phyloP scores from a whole-genome alignment of 2,113 vertebrate species.

The Romanogobio albipinnatus region DNA sequence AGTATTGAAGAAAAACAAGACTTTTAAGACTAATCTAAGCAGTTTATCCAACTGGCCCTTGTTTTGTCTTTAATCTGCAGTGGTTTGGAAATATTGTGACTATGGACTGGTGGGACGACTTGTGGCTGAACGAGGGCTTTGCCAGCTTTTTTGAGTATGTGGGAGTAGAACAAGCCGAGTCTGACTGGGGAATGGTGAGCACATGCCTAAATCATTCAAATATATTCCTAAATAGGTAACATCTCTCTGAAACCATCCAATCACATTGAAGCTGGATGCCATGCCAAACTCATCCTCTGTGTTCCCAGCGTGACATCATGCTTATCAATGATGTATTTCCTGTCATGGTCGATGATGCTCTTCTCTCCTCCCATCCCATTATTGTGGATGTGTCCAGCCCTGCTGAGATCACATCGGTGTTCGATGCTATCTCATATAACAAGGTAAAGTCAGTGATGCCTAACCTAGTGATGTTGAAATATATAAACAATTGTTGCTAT shows the following conservation, averaged over 20 bases:
- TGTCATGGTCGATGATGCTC: slow-evolving; percentile 88
- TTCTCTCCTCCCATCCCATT: slow-evolving; percentile 91
- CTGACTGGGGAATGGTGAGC: slow-evolving; percentile 86
- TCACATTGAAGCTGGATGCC: neutral
- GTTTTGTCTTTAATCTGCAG: slow-evolving; percentile 69
- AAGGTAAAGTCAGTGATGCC: slow-evolving; percentile 78
- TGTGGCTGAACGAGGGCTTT: slow-evolving; percentile 98
- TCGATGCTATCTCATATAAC: slow-evolving; percentile 94
- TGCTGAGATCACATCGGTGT: slow-evolving; percentile 96
- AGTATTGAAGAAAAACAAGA: too few relatives aligned
- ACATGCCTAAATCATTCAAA: neutral
- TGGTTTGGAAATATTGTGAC: slow-evolving; percentile 99
- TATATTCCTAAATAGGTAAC: neutral
- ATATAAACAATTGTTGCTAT: neutral
- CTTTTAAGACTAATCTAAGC: too few relatives aligned
- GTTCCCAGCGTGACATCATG: slow-evolving; percentile 87
- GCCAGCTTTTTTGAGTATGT: slow-evolving; percentile 95
- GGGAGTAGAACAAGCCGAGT: slow-evolving; percentile 80
- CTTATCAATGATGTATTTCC: slow-evolving; percentile 87
- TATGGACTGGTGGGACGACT: slow-evolving; percentile 99
- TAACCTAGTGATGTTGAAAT: neutral
- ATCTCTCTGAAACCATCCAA: neutral
- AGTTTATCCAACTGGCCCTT: too few relatives aligned
- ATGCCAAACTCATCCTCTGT: slow-evolving; percentile 44
- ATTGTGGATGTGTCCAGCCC: slow-evolving; percentile 86